These are phyloP conservation scores for Palaemon carinicauda DNA, from an alignment of 1,140 invertebrate genomes.

Conservation along the genomic window DNA sequence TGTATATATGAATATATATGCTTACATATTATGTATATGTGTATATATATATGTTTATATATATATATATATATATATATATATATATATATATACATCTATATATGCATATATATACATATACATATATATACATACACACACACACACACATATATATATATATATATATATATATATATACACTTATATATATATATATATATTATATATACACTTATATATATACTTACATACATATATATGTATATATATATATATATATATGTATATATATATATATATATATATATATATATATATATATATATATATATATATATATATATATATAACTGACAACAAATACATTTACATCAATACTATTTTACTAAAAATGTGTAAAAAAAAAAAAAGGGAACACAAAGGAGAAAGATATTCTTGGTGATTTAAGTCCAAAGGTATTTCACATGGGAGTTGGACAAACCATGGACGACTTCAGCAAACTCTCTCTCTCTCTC, in stretches of 20 bases:
- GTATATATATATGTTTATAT: background rate
- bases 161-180: no score
- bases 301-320: no score
- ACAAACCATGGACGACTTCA: no score
- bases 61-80: background rate
- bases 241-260: background rate
- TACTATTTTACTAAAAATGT: no score
- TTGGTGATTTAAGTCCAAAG: no score
- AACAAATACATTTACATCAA: no score
- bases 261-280: conserved; percentile 9
- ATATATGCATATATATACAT: conserved; percentile 9
- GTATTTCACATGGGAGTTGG: no score
- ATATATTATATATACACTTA: background rate
- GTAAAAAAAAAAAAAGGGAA: no score
- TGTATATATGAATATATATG: background rate
- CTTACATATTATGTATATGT: background rate
- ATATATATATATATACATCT: background rate
- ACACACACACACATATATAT: background rate
- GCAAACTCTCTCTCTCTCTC: no score
- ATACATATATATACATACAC: background rate
- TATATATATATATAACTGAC: no score
- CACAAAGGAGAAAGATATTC: no score
- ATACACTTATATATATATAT: no score
- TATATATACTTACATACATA: background rate
- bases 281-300: background rate